Evolutionary conservation across 2,888 invertebrate species (phyloP).

Genomic region (Lamellibrachia satsuma): DNA sequence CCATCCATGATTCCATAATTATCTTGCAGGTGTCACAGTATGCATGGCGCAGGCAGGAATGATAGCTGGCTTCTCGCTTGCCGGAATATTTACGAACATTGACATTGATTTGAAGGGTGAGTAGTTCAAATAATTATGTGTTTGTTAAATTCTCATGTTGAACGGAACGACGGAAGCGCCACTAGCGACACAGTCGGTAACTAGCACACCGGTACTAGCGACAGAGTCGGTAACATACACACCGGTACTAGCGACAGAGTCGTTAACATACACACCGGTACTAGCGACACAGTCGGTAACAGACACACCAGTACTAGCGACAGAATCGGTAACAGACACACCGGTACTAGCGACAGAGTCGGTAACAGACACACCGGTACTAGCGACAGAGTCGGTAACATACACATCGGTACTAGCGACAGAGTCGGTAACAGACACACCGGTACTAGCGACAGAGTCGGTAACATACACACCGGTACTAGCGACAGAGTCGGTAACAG

Average conservation of each 20-base stretch:
- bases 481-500: background rate
- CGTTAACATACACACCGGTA: background rate
- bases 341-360: too few species aligned
- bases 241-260: background rate
- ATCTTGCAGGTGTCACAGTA: background rate
- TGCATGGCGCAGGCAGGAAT: background rate
- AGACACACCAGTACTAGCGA: too few species aligned
- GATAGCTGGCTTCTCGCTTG: background rate
- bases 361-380: too few species aligned
- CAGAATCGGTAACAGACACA: too few species aligned
- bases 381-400: too few species aligned
- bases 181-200: background rate
- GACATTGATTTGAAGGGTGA: background rate
- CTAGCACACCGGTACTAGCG: background rate
- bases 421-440: too few species aligned
- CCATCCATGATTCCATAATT: too few species aligned
- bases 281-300: too few species aligned
- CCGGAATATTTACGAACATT: background rate
- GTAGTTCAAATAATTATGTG: background rate
- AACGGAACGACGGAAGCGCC: background rate
- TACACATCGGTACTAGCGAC: too few species aligned
- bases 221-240: background rate
- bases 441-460: too few species aligned
- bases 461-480: too few species aligned
- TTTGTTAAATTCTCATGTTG: background rate